Conservation (phyloP, 2,888 invertebrate genomes). For the Athrips mouffetella region DNA sequence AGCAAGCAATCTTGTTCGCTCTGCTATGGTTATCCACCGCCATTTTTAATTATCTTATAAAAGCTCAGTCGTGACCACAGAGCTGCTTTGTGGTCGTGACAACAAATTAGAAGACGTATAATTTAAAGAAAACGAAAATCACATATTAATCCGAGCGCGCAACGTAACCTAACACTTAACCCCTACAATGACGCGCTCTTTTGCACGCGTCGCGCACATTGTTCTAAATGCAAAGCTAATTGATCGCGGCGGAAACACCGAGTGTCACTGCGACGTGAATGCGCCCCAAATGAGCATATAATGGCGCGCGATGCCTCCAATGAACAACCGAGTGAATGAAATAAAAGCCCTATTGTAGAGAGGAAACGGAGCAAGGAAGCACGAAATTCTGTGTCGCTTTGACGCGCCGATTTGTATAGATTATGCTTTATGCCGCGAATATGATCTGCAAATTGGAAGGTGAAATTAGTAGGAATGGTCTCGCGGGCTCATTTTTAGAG, state of each 20-base stretch:
- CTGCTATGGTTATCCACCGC: too few relatives aligned
- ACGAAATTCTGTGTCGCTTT: conserved; percentile 36
- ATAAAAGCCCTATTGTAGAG: conserved; percentile 41
- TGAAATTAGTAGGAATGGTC: conserved; percentile 37
- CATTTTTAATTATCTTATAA: too few relatives aligned
- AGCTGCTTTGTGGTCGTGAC: too few relatives aligned
- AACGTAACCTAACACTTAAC: conserved; percentile 10
- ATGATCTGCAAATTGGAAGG: conserved; percentile 60
- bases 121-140: not conserved
- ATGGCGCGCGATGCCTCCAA: conserved; percentile 28
- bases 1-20: too few relatives aligned
- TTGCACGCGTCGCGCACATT: conserved; percentile 15
- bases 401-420: conserved; percentile 52
- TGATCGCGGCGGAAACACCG: conserved; percentile 56
- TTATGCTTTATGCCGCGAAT: conserved; percentile 25
- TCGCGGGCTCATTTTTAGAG: conserved; percentile 30
- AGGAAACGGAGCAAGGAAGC: conserved; percentile 42
- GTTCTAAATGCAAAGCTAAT: conserved; percentile 49
- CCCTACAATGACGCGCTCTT: conserved; percentile 5
- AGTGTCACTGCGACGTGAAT: conserved; percentile 56
- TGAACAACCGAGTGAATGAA: conserved; percentile 29
- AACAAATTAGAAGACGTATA: too few relatives aligned
- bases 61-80: too few relatives aligned
- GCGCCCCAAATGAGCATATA: conserved; percentile 51
- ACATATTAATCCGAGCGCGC: not conserved